These are phyloP conservation scores for Stictonetta naevosa DNA, from an alignment of 2,113 vertebrate species.

Conservation along the genomic window DNA sequence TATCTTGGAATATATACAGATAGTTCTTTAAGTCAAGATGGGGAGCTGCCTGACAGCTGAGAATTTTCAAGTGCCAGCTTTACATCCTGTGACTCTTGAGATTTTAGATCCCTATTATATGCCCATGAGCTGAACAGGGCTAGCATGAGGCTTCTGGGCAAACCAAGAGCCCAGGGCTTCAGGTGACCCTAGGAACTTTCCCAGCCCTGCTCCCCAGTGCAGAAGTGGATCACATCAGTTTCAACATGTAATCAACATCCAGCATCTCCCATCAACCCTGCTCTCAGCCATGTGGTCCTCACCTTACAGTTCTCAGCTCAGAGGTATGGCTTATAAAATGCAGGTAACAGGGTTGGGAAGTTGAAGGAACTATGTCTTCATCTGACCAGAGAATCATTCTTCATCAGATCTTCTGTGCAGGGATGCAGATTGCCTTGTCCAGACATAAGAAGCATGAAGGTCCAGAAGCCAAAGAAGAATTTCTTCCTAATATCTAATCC, in stretches of 20 bases:
- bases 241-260: fast-evolving
- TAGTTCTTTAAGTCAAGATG: neutral
- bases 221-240: neutral
- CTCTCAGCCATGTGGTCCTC: neutral
- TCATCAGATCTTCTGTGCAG: neutral
- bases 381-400: neutral
- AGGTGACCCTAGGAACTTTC: neutral
- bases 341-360: neutral
- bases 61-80: neutral
- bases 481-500: too few species aligned
- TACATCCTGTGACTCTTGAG: neutral
- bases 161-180: neutral
- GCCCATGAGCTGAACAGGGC: neutral
- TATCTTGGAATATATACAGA: neutral
- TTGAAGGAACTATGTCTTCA: neutral
- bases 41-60: neutral
- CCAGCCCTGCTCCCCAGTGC: neutral
- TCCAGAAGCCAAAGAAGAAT: neutral
- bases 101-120: neutral
- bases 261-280: neutral
- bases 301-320: neutral
- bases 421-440: neutral
- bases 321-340: neutral
- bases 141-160: neutral
- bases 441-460: neutral